Conservation (phyloP, 2,888 invertebrate genomes). For the Drosophila maculinotata region DNA sequence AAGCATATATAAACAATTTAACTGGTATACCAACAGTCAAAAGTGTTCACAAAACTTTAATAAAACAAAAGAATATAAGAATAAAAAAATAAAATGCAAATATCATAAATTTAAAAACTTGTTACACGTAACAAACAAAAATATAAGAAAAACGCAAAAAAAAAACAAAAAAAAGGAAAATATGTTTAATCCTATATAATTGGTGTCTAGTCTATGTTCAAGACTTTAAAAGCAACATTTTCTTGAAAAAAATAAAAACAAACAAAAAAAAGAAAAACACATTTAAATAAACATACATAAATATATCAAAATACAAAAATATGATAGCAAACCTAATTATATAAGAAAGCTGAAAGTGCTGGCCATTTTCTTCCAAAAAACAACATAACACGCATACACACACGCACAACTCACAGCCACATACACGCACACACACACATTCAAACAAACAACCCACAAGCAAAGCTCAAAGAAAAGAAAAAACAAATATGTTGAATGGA, state of each 20-base stretch:
- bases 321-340: constrained; percentile 54
- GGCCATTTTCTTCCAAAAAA: constrained; percentile 83
- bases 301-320: constrained; percentile 40
- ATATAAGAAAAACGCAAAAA: constrained; percentile 14
- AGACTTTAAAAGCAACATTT: constrained; percentile 81
- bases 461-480: constrained; percentile 68
- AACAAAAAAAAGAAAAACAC: constrained; percentile 12
- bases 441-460: constrained; percentile 46
- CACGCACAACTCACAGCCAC: constrained; percentile 21
- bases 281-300: constrained; percentile 24
- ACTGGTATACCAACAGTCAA: constrained; percentile 78
- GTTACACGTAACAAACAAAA: constrained; percentile 45
- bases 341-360: constrained; percentile 83
- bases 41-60: constrained; percentile 65
- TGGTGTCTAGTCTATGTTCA: constrained; percentile 83
- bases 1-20: constrained; percentile 60
- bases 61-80: constrained; percentile 11
- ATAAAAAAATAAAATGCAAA: constrained; percentile 32
- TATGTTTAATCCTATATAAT: constrained; percentile 71
- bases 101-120: constrained; percentile 40
- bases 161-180: constrained; percentile 37
- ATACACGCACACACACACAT: constrained; percentile 17
- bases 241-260: constrained; percentile 54
- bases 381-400: constrained; percentile 32
- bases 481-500: constrained; percentile 32